Base-by-base conservation (phyloP, 2,113 vertebrate genomes). In the Brachyistius frenatus region DNA sequence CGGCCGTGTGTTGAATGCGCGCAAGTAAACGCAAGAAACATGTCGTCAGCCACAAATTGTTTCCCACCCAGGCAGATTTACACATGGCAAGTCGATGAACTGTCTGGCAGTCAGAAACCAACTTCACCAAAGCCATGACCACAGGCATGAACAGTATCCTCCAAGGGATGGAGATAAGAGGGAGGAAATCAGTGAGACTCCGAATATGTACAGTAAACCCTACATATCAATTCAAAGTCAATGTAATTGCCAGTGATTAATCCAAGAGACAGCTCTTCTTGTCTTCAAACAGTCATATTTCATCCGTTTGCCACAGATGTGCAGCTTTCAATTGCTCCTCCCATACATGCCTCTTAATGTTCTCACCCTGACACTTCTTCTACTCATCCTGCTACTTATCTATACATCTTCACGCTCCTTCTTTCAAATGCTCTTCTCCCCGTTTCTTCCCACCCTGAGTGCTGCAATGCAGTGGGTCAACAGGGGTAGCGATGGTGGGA, bases 11-110 rank as follows among this genome's bases (percentile, higher is more conserved):
- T 39, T 39, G n/a, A 82, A 88, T 76, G 73, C 69, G 67, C 46
- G 3, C 50, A 60, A 75, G 72, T 83, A 57, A 80, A 79, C 14
- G 37, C 41, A 32, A 66, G 56, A 60, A 67, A 72, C 78, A 69
- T 83, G 69, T 87, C 69, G 80, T 65, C 63, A 23, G 72, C 85
- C 81, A 53, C 81, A 76, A 76, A 81, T 78, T 32, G 64, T 69
- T 88, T 91, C 90, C 90, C 89, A 88, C 78, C 84, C 85, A 87
- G 80, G 85, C 72, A 86, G 80, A 89, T 88, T 83, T 81, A 88
- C 80, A 86, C 33, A 2, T 55, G 50, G 23, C 49, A 87, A 86
- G 77, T 84, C 80, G 86, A 62, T 78, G 80, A 68, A 85, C 54
- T 71, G 79, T 88, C 71, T 82, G 73, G 58, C 74, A 73, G 57